Conservation (phyloP, 2,113 vertebrate genomes). For the Petroica traversi region DNA sequence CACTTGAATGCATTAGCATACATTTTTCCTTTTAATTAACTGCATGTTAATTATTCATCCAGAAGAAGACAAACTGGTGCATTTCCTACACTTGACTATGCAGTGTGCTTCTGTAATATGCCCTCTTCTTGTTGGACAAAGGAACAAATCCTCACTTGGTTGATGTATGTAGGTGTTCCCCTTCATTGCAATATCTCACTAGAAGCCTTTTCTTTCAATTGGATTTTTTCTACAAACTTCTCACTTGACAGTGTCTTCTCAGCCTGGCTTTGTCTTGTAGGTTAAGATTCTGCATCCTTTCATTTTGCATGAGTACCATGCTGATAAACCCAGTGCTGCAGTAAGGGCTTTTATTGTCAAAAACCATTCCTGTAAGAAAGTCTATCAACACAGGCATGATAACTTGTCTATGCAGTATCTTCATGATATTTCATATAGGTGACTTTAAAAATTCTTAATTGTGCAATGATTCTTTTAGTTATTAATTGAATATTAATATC, state of each 20-base stretch:
- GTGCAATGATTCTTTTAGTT: not conserved
- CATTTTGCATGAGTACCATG: not conserved
- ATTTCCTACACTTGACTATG: not conserved
- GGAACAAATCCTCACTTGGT: not conserved
- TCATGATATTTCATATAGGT: not conserved
- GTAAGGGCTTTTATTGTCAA: not conserved
- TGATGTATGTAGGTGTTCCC: not conserved
- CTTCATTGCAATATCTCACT: not conserved
- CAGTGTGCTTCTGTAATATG: not conserved
- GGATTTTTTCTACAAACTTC: not conserved
- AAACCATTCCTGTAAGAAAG: not conserved
- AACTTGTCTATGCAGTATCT: not conserved
- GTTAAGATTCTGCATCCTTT: not conserved
- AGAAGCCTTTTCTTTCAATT: not conserved
- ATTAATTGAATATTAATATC: not conserved
- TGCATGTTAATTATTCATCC: slow-evolving; percentile 7
- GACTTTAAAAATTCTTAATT: not conserved
- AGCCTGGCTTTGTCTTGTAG: not conserved
- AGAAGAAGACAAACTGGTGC: not conserved
- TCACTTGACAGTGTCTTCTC: not conserved
- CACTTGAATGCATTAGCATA: not conserved
- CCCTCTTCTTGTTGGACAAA: not conserved
- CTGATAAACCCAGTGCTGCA: not conserved
- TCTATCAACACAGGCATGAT: not conserved
- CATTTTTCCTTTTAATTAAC: slow-evolving; percentile 34